phyloP scores from a whole-genome alignment of 2,797 vertebrate genomes.

The Meda fulgida region DNA sequence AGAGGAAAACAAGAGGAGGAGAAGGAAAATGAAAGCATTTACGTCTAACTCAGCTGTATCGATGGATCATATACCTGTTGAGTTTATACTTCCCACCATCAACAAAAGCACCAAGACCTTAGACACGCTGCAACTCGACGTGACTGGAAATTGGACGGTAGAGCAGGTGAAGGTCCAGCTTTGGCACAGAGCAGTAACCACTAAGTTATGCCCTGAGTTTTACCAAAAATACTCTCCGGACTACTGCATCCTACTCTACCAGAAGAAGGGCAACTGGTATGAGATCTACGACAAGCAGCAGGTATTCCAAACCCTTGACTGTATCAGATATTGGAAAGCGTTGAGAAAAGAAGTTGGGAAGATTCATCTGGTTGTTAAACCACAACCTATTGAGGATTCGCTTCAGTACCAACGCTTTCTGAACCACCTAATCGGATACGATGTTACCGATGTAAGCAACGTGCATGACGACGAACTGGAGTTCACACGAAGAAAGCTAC shows the following conservation, averaged over 20 bases:
- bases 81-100: conserved; percentile 89
- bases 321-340: conserved; percentile 93
- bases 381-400: conserved; percentile 81
- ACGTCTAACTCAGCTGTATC: conserved; percentile 72
- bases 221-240: conserved; percentile 89
- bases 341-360: conserved; percentile 89
- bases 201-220: conserved; percentile 86
- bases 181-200: conserved; percentile 91
- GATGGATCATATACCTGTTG: conserved; percentile 89
- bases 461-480: conserved; percentile 97
- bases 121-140: conserved; percentile 82
- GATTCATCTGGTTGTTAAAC: conserved; percentile 87
- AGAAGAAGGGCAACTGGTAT: conserved; percentile 95
- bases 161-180: conserved; percentile 95
- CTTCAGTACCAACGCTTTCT: conserved; percentile 89
- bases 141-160: conserved; percentile 92
- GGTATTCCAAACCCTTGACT: conserved; percentile 96
- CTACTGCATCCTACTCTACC: conserved; percentile 93
- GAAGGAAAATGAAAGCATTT: conserved; percentile 91
- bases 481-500: conserved; percentile 92
- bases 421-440: conserved; percentile 93
- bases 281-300: conserved; percentile 99
- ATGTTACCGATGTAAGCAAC: conserved; percentile 95
- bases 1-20: conserved; percentile 85
- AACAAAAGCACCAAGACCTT: conserved; percentile 77